Evolutionary conservation across 2,888 invertebrate species (phyloP), one percentile per base, ranked within the genome.

Genomic region (Polietes domitor): DNA sequence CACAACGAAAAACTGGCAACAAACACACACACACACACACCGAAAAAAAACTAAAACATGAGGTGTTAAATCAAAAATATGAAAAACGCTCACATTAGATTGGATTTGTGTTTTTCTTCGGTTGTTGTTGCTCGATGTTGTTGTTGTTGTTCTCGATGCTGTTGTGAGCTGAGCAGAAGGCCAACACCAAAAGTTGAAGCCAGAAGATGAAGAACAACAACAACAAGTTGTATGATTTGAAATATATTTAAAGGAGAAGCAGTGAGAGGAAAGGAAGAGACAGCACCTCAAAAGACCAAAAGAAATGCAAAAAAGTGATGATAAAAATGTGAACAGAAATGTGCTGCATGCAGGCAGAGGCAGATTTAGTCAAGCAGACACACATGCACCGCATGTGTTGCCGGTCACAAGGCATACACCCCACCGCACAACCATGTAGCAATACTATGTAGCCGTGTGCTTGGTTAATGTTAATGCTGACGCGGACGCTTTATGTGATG

Each of bases 51-150:
- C 78, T 47, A 21, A 79, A 82, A 78, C 85, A 82, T 77, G 81
- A 85, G 85, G 86, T 86, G 87, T 86, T 86, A 83, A 86, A 86
- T 85, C 86, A 86, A 85, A 87, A 85, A 87, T 87, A 86, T 86
- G 85, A 87, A 86, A 85, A 85, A 87, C 86, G 84, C 85, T 86
- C 86, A 87, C 86, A 85, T 87, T 86, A 84, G 82, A 84, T 84
- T 81, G 78, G 72, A 19, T 80, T 65, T 65, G 65, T 77, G 55
- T 32, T 47, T 37, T 41, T 70, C 47, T 28, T 17, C 68, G 37
- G 24, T 68, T 32, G 26, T 68, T 47, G 24, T 41, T 68, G 43
- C 10, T 68, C 24, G 26, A 43, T 47, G 24, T 41, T 68, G 43
- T 19, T 65, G 9, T 5, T 58, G 76, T 71, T 80, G 58, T 37